Conservation (phyloP, 2,113 vertebrate species). For the Dasyornis broadbenti region DNA sequence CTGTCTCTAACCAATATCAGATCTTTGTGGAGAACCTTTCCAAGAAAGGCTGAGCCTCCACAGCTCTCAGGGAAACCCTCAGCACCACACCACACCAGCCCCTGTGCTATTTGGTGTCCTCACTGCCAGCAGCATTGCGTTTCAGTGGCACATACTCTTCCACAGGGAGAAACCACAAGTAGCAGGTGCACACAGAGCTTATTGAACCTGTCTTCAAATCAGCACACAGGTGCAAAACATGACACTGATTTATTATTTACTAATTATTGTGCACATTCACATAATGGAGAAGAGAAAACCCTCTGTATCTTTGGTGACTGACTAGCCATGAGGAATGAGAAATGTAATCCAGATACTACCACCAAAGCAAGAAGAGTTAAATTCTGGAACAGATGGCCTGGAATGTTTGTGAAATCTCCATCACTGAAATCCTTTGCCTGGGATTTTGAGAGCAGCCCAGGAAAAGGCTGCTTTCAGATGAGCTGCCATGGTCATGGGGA, state of each 20-base stretch:
- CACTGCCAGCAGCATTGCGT: background rate
- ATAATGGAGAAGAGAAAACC: background rate
- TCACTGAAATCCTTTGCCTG: no score
- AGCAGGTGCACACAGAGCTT: background rate
- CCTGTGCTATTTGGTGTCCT: background rate
- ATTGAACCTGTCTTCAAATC: background rate
- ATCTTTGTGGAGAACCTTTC: background rate
- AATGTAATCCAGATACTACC: background rate
- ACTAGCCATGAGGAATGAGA: background rate
- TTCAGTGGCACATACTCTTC: background rate
- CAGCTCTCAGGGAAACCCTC: background rate
- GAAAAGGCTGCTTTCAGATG: background rate
- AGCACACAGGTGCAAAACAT: background rate
- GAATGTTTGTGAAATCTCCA: constrained; percentile 23
- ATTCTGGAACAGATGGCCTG: background rate
- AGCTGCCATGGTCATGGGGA: background rate
- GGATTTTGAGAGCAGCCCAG: background rate
- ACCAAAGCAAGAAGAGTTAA: background rate
- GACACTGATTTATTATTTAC: background rate
- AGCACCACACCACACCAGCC: background rate
- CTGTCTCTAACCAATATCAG: rapidly evolving
- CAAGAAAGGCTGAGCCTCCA: background rate
- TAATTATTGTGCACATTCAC: background rate
- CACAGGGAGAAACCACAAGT: background rate
- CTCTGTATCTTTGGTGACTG: background rate